A percentile compares a stretch with the other conserved stretches of the same genome.
phyloP scores from a whole-genome alignment of 2,113 vertebrate species.

The Callithrix jacchus region DNA sequence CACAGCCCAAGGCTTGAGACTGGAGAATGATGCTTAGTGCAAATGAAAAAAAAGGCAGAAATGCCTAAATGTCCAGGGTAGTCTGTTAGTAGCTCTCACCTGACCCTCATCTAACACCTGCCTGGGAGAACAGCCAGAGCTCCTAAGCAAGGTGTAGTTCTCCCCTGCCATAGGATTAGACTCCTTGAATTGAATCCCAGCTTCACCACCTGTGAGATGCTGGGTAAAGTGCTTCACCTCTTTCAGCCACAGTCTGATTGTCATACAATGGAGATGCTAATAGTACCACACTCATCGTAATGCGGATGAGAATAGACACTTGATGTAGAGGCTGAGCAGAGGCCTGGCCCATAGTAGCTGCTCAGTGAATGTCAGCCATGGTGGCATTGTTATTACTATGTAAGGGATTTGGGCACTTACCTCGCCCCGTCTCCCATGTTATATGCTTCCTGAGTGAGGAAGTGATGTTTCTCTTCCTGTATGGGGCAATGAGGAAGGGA shows the following conservation, averaged over 20 bases:
- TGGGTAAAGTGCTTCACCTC: background rate
- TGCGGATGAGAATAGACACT: background rate
- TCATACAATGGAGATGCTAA: background rate
- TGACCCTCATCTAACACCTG: background rate
- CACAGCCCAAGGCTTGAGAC: background rate
- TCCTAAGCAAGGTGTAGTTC: background rate
- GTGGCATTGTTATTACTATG: background rate
- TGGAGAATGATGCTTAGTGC: background rate
- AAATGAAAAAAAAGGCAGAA: background rate
- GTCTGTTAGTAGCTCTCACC: background rate
- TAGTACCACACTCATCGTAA: accelerated
- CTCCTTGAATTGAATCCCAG: background rate
- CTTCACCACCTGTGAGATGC: background rate
- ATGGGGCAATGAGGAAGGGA: background rate
- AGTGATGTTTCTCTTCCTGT: background rate
- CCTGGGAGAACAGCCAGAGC: accelerated
- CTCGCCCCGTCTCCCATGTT: background rate
- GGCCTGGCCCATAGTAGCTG: background rate
- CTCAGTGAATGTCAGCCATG: background rate
- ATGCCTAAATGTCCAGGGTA: background rate
- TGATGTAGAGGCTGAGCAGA: background rate
- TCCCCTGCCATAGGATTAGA: accelerated
- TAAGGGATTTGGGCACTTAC: background rate
- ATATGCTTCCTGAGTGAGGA: background rate
- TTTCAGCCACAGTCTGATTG: background rate